A percentile compares a stretch with the other conserved stretches of the same genome.
phyloP scores from a whole-genome alignment of 1,140 invertebrate species.

The Artemia franciscana region DNA sequence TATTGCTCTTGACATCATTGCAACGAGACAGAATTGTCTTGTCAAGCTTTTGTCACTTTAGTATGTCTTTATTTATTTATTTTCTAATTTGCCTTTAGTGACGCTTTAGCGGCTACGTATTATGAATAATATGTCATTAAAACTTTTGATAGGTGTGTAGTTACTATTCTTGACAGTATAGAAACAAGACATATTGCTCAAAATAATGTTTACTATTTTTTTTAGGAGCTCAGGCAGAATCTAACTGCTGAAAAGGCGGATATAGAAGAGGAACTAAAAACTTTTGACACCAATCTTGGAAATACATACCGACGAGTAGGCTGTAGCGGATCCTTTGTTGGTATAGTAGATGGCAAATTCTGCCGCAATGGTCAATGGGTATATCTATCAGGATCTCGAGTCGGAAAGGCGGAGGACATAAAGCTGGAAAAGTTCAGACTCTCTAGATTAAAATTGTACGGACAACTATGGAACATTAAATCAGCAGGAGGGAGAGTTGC shows the following conservation, averaged over 20 bases:
- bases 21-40: too few relatives aligned
- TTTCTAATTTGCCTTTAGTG: too few relatives aligned
- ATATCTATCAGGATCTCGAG: neutral
- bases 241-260: neutral
- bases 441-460: neutral
- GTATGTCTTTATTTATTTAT: too few relatives aligned
- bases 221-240: neutral
- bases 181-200: too few relatives aligned
- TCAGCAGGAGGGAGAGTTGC: neutral
- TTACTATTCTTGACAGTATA: too few relatives aligned
- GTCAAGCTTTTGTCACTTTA: too few relatives aligned
- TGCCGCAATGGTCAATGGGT: neutral
- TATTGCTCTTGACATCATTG: too few relatives aligned
- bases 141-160: too few relatives aligned
- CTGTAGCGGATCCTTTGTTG: neutral
- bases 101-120: too few relatives aligned
- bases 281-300: neutral
- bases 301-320: neutral
- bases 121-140: too few relatives aligned
- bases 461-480: neutral
- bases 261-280: neutral
- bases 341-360: neutral
- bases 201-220: too few relatives aligned
- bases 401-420: neutral
- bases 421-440: neutral